These are phyloP conservation scores for Drosophila kikkawai DNA, from an alignment of 1,140 invertebrate species.

Conservation along the genomic window DNA sequence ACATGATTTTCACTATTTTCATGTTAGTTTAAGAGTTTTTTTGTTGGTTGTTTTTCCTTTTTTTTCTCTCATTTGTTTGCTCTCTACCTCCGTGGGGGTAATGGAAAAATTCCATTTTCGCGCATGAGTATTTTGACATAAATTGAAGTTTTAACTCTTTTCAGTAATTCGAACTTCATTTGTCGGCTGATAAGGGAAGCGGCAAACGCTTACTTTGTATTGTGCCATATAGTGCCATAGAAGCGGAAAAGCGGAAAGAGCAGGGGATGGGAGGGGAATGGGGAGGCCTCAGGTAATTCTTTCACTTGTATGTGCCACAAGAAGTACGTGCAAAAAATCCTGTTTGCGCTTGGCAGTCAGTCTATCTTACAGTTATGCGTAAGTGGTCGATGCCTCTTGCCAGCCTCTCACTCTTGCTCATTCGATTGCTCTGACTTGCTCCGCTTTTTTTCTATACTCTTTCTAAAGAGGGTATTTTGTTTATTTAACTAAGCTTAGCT, in stretches of 20 bases:
- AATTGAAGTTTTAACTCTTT: slow-evolving; percentile 70
- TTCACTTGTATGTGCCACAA: slow-evolving; percentile 48
- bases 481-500: neutral
- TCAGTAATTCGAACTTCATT: slow-evolving; percentile 68
- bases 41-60: slow-evolving; percentile 30
- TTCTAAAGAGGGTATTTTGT: neutral
- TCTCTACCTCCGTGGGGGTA: slow-evolving; percentile 41
- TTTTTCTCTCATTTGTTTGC: slow-evolving; percentile 10
- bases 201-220: slow-evolving; percentile 30
- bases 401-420: slow-evolving; percentile 23
- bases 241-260: neutral
- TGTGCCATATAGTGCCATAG: slow-evolving; percentile 12
- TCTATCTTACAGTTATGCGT: slow-evolving; percentile 83
- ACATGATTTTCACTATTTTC: slow-evolving; percentile 83
- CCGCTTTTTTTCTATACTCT: slow-evolving; percentile 56
- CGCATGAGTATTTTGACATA: slow-evolving; percentile 68
- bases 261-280: neutral
- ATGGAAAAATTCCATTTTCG: slow-evolving; percentile 77
- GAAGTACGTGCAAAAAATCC: slow-evolving; percentile 63
- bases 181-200: slow-evolving; percentile 67
- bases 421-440: slow-evolving; percentile 50
- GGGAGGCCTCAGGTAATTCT: slow-evolving; percentile 34
- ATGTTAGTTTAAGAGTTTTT: slow-evolving; percentile 61
- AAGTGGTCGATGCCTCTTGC: slow-evolving; percentile 60
- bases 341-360: slow-evolving; percentile 70